Conservation (phyloP, 2,113 vertebrate genomes). For the Dicerorhinus sumatrensis region DNA sequence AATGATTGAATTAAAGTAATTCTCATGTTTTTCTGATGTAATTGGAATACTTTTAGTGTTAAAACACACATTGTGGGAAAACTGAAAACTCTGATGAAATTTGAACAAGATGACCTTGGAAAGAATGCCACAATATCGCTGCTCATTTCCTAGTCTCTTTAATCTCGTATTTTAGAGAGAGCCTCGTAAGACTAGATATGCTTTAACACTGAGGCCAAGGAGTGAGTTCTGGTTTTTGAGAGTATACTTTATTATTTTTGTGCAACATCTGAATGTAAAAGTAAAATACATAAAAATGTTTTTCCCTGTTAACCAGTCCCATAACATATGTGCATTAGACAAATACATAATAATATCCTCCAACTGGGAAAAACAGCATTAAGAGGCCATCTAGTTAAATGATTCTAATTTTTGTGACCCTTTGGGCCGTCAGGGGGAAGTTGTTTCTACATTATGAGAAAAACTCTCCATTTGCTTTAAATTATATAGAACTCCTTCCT, state of each 20-base stretch:
- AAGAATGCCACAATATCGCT: background rate
- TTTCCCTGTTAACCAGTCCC: conserved; percentile 11
- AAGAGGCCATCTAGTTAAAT: background rate
- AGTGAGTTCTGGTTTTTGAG: background rate
- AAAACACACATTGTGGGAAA: background rate
- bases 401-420: conserved; percentile 5
- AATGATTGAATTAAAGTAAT: background rate
- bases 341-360: conserved; percentile 39
- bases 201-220: background rate
- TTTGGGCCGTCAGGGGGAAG: background rate
- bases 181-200: background rate
- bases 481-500: background rate
- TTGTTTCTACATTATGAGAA: conserved; percentile 36
- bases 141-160: background rate
- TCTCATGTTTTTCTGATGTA: background rate
- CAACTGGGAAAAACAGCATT: conserved; percentile 9
- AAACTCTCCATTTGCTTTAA: conserved; percentile 31
- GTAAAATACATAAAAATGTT: conserved; percentile 24
- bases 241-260: background rate
- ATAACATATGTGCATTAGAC: background rate
- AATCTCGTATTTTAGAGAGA: background rate
- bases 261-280: conserved; percentile 18
- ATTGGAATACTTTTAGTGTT: background rate
- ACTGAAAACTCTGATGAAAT: background rate
- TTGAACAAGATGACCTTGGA: background rate